These are phyloP conservation scores for Meiosimyza platycephala DNA, from an alignment of 2,888 invertebrate species.

Conservation along the genomic window DNA sequence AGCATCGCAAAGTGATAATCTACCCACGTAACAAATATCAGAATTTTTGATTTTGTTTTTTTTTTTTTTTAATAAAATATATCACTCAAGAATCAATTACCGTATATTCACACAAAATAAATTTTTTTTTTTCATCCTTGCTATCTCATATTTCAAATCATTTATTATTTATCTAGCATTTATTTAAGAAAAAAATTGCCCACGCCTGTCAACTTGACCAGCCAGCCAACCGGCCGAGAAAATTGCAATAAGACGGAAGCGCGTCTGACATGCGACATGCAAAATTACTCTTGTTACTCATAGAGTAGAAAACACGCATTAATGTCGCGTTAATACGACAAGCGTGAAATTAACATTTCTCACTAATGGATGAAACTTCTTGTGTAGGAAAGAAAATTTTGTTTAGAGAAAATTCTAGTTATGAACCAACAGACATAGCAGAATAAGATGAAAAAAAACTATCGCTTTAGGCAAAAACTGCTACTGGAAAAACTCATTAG, in stretches of 20 bases:
- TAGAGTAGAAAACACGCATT: slow-evolving; percentile 16
- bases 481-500: too few species aligned
- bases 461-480: too few species aligned
- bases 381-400: too few species aligned
- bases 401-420: too few species aligned
- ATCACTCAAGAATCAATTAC: neutral
- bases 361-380: neutral
- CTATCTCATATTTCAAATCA: neutral
- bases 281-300: slow-evolving; percentile 37
- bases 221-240: slow-evolving; percentile 35
- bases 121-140: neutral
- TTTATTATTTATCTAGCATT: too few species aligned
- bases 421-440: too few species aligned
- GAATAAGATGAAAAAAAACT: too few species aligned
- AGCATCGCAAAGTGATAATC: too few species aligned
- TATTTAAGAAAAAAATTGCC: slow-evolving; percentile 6
- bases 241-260: slow-evolving; percentile 33
- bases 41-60: too few species aligned
- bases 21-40: too few species aligned
- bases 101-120: neutral
- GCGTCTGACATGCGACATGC: slow-evolving; percentile 29
- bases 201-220: slow-evolving; percentile 8
- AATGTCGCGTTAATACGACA: slow-evolving; percentile 24
- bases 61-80: neutral
- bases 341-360: slow-evolving; percentile 19